phyloP scores from a whole-genome alignment of 1,140 invertebrate species.

The Stratiolaelaps scimitus region DNA sequence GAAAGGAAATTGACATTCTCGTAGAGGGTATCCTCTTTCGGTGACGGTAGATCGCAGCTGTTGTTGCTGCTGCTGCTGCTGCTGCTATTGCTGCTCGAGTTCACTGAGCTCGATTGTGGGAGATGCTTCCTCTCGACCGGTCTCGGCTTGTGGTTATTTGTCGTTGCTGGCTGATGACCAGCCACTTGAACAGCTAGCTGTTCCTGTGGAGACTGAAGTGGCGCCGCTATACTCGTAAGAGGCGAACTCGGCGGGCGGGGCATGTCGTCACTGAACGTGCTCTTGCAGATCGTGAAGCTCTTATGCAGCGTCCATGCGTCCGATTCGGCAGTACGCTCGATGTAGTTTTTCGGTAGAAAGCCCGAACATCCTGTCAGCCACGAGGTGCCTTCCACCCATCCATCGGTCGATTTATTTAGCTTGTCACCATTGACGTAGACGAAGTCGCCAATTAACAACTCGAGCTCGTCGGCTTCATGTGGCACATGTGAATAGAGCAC shows the following conservation, averaged over 20 bases:
- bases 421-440: slow-evolving; percentile 64
- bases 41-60: slow-evolving; percentile 5
- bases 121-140: slow-evolving; percentile 1
- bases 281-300: slow-evolving; percentile 29
- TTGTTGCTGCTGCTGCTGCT: neutral
- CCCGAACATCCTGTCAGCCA: slow-evolving; percentile 66
- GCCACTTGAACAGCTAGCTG: neutral
- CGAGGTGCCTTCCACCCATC: slow-evolving; percentile 72
- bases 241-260: slow-evolving; percentile 7
- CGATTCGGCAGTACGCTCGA: slow-evolving; percentile 65
- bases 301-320: slow-evolving; percentile 77
- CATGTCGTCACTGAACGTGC: slow-evolving; percentile 21
- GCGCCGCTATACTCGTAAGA: neutral
- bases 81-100: too few relatives aligned
- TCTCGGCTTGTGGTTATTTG: neutral
- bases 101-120: neutral
- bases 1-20: slow-evolving; percentile 19
- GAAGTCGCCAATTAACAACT: slow-evolving; percentile 68
- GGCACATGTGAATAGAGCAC: slow-evolving; percentile 64
- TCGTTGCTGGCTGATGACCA: neutral
- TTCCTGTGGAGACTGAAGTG: neutral
- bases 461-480: slow-evolving; percentile 64
- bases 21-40: slow-evolving; percentile 20
- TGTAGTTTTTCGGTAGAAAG: slow-evolving; percentile 64
- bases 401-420: slow-evolving; percentile 57